Conservation (phyloP, 2,113 vertebrate genomes). For the Burhinus bistriatus region DNA sequence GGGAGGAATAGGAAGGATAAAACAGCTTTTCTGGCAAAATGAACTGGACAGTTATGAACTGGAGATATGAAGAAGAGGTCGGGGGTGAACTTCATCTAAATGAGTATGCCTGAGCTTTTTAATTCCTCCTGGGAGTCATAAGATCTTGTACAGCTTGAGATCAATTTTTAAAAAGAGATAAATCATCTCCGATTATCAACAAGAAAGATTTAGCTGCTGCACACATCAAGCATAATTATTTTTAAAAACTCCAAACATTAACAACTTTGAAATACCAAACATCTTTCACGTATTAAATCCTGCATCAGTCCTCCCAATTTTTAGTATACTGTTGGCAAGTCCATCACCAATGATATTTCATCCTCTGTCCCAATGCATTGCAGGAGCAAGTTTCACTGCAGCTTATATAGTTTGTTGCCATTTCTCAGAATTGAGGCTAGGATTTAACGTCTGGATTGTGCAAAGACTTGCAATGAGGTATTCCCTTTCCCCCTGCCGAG, state of each 20-base stretch:
- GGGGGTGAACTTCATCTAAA: conserved; percentile 4
- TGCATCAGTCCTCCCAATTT: background rate
- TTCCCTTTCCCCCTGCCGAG: background rate
- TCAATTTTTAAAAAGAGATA: conserved; percentile 40
- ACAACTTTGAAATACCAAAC: background rate
- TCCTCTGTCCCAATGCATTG: background rate
- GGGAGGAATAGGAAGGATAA: background rate
- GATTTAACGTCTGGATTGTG: background rate
- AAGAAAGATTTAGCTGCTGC: conserved; percentile 20
- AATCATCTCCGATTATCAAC: conserved; percentile 28
- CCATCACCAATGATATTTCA: background rate
- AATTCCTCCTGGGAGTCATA: background rate
- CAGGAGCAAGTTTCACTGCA: background rate
- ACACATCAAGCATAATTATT: background rate
- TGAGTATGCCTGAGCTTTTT: background rate
- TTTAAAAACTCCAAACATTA: conserved; percentile 23
- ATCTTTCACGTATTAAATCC: background rate
- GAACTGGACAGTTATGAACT: background rate
- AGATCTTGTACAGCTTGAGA: background rate
- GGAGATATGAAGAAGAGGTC: background rate
- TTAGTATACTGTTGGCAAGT: background rate
- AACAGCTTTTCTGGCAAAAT: conserved; percentile 4
- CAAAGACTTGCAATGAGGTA: background rate
- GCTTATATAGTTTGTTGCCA: background rate
- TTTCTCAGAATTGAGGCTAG: background rate